These are phyloP conservation scores for Lasioglossum figueresi DNA, from an alignment of 2,888 invertebrate species.

Conservation along the genomic window DNA sequence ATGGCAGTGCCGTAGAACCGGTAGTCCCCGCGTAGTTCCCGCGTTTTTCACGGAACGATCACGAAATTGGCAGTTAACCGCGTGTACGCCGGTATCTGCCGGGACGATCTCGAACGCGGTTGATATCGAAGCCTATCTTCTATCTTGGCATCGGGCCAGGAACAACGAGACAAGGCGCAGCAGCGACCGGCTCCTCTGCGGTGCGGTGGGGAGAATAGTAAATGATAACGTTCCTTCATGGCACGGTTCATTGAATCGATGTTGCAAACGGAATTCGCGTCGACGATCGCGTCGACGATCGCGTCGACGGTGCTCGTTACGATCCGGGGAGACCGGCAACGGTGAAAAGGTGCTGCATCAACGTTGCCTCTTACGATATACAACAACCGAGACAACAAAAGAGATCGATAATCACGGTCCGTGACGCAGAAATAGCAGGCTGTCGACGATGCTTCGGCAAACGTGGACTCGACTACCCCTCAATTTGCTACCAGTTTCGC, in stretches of 20 bases:
- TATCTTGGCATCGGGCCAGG: constrained; percentile 37
- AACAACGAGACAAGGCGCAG: constrained; percentile 9
- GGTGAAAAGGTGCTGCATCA: constrained; percentile 29
- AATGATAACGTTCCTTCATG: constrained; percentile 56
- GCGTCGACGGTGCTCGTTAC: constrained; percentile 5
- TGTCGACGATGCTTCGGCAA: constrained; percentile 23
- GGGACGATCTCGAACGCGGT: constrained; percentile 31
- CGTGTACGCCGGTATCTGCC: constrained; percentile 23
- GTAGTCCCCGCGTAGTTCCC: constrained; percentile 1
- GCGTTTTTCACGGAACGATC: constrained; percentile 5
- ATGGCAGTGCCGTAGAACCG: not conserved
- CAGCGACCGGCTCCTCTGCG: not conserved
- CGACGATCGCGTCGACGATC: constrained; percentile 29
- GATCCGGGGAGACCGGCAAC: not conserved
- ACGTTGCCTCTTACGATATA: constrained; percentile 22
- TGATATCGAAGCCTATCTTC: constrained; percentile 31
- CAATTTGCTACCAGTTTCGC: constrained; percentile 48
- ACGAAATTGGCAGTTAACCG: constrained; percentile 43
- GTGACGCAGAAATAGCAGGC: constrained; percentile 50
- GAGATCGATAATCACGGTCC: constrained; percentile 47
- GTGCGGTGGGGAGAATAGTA: constrained; percentile 16
- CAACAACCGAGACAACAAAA: constrained; percentile 49
- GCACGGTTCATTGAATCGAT: constrained; percentile 43
- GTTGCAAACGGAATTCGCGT: constrained; percentile 38
- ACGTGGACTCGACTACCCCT: constrained; percentile 17